Conservation (phyloP, 1,140 invertebrate genomes). For the Bombus vancouverensis region DNA sequence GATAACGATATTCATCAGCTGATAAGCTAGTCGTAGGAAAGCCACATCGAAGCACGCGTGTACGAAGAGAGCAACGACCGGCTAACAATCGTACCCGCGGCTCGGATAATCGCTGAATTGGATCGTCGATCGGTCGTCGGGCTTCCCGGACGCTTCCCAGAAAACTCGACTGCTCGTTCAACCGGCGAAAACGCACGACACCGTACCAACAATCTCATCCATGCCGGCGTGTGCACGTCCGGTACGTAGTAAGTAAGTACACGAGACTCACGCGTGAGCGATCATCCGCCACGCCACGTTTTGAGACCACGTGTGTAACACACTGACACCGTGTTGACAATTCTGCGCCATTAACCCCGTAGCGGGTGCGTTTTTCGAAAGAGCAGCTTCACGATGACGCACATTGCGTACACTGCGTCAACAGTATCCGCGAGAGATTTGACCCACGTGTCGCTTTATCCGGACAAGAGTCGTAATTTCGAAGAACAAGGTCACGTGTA, state of each 20-base stretch:
- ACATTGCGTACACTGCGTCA: too few relatives aligned
- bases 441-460: too few relatives aligned
- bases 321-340: slow-evolving; percentile 39
- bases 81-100: slow-evolving; percentile 53
- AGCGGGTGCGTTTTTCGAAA: not conserved
- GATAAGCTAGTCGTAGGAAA: slow-evolving; percentile 30
- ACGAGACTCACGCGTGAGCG: slow-evolving; percentile 44
- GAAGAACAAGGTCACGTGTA: too few relatives aligned
- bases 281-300: slow-evolving; percentile 16
- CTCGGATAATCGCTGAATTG: slow-evolving; percentile 64
- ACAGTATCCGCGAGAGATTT: too few relatives aligned
- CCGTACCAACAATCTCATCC: not conserved
- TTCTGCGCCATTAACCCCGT: not conserved
- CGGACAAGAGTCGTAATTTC: too few relatives aligned
- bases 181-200: not conserved
- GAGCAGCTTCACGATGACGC: not conserved
- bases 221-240: slow-evolving; percentile 26
- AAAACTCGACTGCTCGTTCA: not conserved
- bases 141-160: slow-evolving; percentile 47
- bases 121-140: slow-evolving; percentile 56
- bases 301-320: slow-evolving; percentile 43
- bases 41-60: slow-evolving; percentile 35
- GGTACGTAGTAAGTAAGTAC: slow-evolving; percentile 28
- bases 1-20: too few relatives aligned
- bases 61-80: slow-evolving; percentile 59